Percentiles rank a stretch among this genome's conserved stretches.
phyloP scores from a whole-genome alignment of 1,140 invertebrate species.

The Drosophila athabasca region DNA sequence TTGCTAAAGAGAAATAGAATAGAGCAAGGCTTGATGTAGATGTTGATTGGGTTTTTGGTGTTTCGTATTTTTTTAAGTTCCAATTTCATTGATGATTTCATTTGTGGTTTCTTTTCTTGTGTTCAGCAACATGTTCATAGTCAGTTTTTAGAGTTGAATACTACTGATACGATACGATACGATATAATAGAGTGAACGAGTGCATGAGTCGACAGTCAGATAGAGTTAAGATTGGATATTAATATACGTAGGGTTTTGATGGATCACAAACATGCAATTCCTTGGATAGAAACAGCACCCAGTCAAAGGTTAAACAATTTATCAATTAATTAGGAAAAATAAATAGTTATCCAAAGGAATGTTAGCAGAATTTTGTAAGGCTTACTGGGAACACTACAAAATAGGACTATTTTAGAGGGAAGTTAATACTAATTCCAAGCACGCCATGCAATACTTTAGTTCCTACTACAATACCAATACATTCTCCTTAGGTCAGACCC shows the following conservation, averaged over 20 bases:
- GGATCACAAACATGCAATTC: conserved; percentile 8
- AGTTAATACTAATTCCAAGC: too few relatives aligned
- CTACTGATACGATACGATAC: conserved; percentile 26
- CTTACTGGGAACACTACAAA: too few relatives aligned
- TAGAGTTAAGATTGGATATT: conserved; percentile 34
- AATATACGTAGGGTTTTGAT: conserved; percentile 17
- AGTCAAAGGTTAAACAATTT: too few relatives aligned
- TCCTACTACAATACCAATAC: too few relatives aligned
- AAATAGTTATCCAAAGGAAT: too few relatives aligned
- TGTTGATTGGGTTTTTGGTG: too few relatives aligned
- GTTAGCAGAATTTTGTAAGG: too few relatives aligned
- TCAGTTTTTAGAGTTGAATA: conserved; percentile 69
- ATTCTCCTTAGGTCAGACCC: too few relatives aligned
- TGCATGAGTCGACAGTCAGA: conserved; percentile 5
- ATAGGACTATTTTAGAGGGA: too few relatives aligned
- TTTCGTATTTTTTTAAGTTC: conserved; percentile 42
- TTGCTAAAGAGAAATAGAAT: conserved; percentile 66
- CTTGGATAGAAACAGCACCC: too few relatives aligned
- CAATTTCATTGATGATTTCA: conserved; percentile 70
- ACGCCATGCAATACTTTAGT: too few relatives aligned
- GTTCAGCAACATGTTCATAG: conserved; percentile 82
- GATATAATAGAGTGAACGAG: conserved; percentile 32
- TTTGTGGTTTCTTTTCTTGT: conserved; percentile 40
- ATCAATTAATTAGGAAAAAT: too few relatives aligned
- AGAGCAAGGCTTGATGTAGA: conserved; percentile 70